Base-by-base conservation (phyloP, 2,888 invertebrate genomes). In the Eremobia ochroleuca region DNA sequence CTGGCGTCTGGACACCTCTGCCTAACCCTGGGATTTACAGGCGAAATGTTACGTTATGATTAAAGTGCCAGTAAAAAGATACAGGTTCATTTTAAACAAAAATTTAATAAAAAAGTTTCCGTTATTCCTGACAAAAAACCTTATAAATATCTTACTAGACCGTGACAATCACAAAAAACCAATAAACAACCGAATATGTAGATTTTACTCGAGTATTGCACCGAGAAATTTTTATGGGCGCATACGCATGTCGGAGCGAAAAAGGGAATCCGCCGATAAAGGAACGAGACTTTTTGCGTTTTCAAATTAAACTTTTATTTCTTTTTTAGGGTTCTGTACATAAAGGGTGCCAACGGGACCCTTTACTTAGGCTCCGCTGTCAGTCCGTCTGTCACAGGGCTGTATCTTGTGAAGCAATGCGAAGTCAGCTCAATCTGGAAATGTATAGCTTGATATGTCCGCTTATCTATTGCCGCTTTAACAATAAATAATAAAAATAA, bases 221-320 rank as follows among this genome's bases (percentile, higher is more conserved):
- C 88, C 55, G 37, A 73, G 73, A 77, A 78, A 76, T 76, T 82
- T 87, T 83, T 85, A 85, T 76, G 31, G 58, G 64, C 75, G 73
- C 72, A 31, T 52, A 68, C 75, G 73, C 72, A 37, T 52, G 70
- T 80, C 34, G 37, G 49, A 65, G 76, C 82, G 46, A 82, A 81
- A 77, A 90, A 85, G 77, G 83, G 69, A 83, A 69, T 75, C 49
- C 9, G n/a, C 69, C 77, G 79, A 77, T 74, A 75, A 73, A 84
- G 70, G 77, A 76, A 74, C 73, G 67, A 40, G 70, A 76, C 70
- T 83, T 85, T 89, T 87, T 81, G 43, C 81, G 52, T 73, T 85
- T 83, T 77, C 73, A 82, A 88, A 86, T 82, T 83, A 80, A 79
- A 66, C 8, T 79, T 79, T 86, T 77, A 65, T 84, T 81, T 79